Evolutionary conservation across 2,113 vertebrate genomes (phyloP), one percentile per base, ranked within the genome.

Genomic region (Phyllostomus hastatus): DNA sequence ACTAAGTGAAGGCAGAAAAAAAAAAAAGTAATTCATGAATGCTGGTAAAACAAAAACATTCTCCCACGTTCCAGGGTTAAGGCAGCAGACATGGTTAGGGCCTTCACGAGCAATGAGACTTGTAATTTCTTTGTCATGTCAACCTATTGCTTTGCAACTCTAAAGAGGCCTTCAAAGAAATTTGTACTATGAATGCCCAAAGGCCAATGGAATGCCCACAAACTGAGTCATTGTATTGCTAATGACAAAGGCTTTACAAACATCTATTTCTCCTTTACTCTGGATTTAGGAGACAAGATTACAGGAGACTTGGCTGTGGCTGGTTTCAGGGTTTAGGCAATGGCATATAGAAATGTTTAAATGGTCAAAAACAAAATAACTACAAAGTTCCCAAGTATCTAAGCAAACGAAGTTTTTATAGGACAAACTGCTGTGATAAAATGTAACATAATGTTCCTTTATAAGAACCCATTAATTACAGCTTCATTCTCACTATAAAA

Each of bases 381-480:
- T 33, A 95, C 66, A 38, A 52, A 96, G 61, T 93, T 95, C 41
- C 35, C 43, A 82, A 86, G 61, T 81, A 54, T n/a, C 72, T 88
- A 92, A 84, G 50, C 33, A 87, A 88, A 78, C 35, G 67, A 52
- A 72, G 41, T 69, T 88, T 75, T 75, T 81, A 81, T 5, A 66
- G 41, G 52, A 72, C 48, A 82, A 78, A 35, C n/a, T 75, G 24
- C 67, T 91, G 8, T 50, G 78, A 79, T 43, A 64, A 24, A 70
- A 96, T 43, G 50, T 28, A 67, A 64, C 17, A 48, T 2, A 70
- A 9, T 73, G 28, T 64, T 75, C n/a, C 69, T 73, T 73, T 24
- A 4, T 46, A 82, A 79, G 48, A 73, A 67, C 9, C 12, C 69
- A 50, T 57, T 87, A 78, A 82, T 76, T 61, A 67, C 12, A 72